Base-by-base conservation (phyloP, 2,888 invertebrate genomes). In the Stratiomys singularior region DNA sequence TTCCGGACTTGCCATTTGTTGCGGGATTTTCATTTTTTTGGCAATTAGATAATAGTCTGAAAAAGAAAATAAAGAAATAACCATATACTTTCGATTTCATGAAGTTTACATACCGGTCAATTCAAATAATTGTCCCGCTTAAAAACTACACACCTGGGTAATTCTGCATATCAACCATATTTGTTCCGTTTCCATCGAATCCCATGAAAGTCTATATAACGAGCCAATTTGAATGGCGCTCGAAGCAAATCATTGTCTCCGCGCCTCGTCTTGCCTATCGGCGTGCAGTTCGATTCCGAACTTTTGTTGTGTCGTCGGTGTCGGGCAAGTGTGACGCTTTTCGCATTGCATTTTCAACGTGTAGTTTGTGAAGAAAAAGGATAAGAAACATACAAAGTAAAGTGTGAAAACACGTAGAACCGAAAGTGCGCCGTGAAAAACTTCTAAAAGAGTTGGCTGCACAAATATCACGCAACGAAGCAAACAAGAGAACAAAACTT, bases 221-320 rank as follows among this genome's bases (percentile, higher is more conserved):
- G 30, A 66, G 28, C n/a, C 27, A 37, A 30, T 66, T 66, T 66
- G 7, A 4, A 60, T 7, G 28, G 63, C 28, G 25, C 15, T 2
- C 28, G 4, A 15, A 23, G 63, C 63, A 63, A 66, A 64, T 18
- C 15, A 15, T 37, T 37, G 37, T 15, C 37, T 66, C 37, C 21
- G 58, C 58, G 4, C 13, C 11, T 60, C 13, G 58, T 52, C 52
- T 15, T 18, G 52, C 5, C 23, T 25, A 60, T 25, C 21, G 60
- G 23, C 25, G 37, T 37, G 3, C 37, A 3, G 37, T 37, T 37
- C 37, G 37, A 3, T 37, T 37, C 3, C 27, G 63, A 28, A 66
- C 66, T 13, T 47, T 69, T 69, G 69, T 69, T 69, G 46, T 69
- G 47, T 69, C 47, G 47, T 69, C 69, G 64, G 64, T 23, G 7